Conservation (phyloP, 2,797 vertebrate species). For the Enteromius afrohamiltoni region DNA sequence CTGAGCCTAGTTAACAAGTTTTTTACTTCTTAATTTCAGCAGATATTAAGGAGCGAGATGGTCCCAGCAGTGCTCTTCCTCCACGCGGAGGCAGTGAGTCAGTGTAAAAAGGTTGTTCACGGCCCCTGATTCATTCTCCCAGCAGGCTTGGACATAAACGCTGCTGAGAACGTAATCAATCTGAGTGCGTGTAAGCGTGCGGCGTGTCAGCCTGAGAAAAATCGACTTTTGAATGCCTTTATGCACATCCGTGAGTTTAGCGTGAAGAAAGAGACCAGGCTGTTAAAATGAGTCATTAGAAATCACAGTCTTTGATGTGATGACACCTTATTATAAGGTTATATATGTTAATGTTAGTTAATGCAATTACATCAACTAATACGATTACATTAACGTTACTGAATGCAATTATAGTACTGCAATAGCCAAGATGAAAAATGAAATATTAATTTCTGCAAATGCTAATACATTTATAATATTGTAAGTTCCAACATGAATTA, state of each 20-base stretch:
- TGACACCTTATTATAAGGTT: constrained; percentile 1
- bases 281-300: neutral
- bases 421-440: neutral
- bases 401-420: neutral
- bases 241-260: constrained; percentile 54
- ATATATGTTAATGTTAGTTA: neutral
- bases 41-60: neutral
- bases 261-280: neutral
- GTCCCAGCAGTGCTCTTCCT: constrained; percentile 42
- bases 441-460: neutral
- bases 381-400: neutral
- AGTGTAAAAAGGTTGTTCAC: constrained; percentile 63
- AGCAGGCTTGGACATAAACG: constrained; percentile 58
- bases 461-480: neutral
- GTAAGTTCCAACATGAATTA: no score
- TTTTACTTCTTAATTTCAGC: neutral
- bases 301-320: neutral
- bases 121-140: constrained; percentile 65
- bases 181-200: constrained; percentile 51
- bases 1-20: neutral
- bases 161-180: constrained; percentile 65
- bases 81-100: constrained; percentile 57
- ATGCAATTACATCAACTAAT: neutral
- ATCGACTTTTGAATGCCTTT: constrained; percentile 40
- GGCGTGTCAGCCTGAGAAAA: constrained; percentile 50